Evolutionary conservation across 2,113 vertebrate species (phyloP).

Genomic region (Bothrops jararaca): DNA sequence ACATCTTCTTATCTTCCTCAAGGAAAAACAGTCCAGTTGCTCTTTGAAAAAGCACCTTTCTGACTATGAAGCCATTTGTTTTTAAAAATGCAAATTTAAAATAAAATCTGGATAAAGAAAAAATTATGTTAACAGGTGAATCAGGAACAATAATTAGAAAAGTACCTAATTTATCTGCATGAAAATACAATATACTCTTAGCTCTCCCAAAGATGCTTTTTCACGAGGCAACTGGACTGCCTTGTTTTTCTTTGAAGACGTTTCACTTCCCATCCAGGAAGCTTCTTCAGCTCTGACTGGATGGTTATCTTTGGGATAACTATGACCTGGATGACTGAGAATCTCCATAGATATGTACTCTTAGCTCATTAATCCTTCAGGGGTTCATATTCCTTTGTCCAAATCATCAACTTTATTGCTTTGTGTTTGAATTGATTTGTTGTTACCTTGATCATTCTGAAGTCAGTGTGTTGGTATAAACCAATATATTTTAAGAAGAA

Average conservation of each 20-base stretch:
- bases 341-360: background rate
- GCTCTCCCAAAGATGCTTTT: background rate
- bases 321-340: no score
- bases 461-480: background rate
- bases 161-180: slow-evolving; percentile 10
- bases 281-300: no score
- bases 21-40: background rate
- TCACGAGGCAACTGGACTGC: no score
- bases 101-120: background rate
- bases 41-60: background rate
- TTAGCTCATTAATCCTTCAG: background rate
- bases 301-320: no score
- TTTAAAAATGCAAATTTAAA: background rate
- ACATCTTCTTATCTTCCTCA: background rate
- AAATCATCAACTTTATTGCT: slow-evolving; percentile 12
- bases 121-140: background rate
- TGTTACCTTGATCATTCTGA: background rate
- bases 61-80: background rate
- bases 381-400: background rate
- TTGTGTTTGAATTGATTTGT: slow-evolving; percentile 19
- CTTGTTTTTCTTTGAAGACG: no score
- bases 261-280: no score
- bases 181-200: background rate
- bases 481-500: background rate
- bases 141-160: background rate